Conservation (phyloP, 2,113 vertebrate genomes). For the Theristicus caerulescens region DNA sequence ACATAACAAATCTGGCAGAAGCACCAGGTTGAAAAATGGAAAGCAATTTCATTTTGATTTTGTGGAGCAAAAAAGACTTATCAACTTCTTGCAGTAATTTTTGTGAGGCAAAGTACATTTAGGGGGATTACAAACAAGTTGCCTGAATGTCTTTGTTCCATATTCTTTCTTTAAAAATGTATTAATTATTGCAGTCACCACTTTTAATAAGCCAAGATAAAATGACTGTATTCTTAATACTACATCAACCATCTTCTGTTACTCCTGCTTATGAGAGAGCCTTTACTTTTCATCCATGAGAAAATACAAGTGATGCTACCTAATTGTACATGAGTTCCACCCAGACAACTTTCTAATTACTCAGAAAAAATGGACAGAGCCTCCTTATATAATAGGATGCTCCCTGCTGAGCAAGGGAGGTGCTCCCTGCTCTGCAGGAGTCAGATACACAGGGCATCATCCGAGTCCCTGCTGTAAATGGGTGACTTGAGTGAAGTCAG, state of each 20-base stretch:
- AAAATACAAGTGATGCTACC: not conserved
- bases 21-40: conserved; percentile 17
- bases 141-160: not conserved
- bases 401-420: not conserved
- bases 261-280: not conserved
- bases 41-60: conserved; percentile 14
- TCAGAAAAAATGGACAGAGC: not conserved
- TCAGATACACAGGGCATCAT: not conserved
- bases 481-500: not conserved
- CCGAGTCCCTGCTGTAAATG: not conserved
- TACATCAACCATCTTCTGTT: not conserved
- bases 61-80: not conserved
- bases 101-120: not conserved
- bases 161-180: not conserved
- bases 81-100: conserved; percentile 5
- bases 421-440: not conserved
- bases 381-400: not conserved
- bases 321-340: not conserved
- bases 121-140: not conserved
- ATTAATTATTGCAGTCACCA: not conserved
- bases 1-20: conserved; percentile 45
- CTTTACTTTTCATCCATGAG: not conserved
- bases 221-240: not conserved
- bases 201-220: not conserved
- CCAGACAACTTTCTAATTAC: not conserved